phyloP scores from a whole-genome alignment of 2,113 vertebrate genomes.

The Tachuris rubrigastra region DNA sequence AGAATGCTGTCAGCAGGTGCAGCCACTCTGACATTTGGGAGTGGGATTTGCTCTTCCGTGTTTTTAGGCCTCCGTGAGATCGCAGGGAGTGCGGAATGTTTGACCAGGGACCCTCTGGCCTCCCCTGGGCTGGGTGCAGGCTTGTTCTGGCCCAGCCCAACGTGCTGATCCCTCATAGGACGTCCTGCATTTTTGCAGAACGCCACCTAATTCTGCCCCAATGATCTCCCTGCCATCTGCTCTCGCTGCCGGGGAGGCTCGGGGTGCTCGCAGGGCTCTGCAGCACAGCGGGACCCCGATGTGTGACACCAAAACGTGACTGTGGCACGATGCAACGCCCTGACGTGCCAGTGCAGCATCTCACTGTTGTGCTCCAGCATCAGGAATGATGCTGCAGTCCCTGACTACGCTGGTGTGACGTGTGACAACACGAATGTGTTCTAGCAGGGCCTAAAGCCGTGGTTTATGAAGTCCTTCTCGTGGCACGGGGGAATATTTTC shows the following conservation, averaged over 20 bases:
- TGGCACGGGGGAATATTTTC: fast-evolving
- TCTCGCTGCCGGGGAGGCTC: neutral
- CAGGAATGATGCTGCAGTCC: neutral
- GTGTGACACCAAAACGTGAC: neutral
- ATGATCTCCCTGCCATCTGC: neutral
- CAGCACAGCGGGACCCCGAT: neutral
- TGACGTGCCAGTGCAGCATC: neutral
- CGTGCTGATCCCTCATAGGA: neutral
- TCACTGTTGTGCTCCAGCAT: fast-evolving
- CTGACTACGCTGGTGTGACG: fast-evolving
- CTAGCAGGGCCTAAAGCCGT: fast-evolving
- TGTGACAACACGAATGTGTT: fast-evolving
- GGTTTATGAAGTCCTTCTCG: neutral
- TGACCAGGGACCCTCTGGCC: fast-evolving
- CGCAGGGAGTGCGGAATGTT: fast-evolving
- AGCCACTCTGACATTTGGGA: neutral
- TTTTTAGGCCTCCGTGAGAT: neutral
- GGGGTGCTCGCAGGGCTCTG: neutral
- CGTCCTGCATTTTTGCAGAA: neutral
- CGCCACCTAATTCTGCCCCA: neutral
- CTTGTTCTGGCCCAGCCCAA: neutral
- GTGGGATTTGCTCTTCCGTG: neutral
- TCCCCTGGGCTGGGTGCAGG: neutral
- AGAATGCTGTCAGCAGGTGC: neutral
- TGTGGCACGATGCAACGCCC: fast-evolving